Evolutionary conservation across 2,888 invertebrate species (phyloP), one percentile per base, ranked within the genome.

Genomic region (Zaprionus obscuricornis): DNA sequence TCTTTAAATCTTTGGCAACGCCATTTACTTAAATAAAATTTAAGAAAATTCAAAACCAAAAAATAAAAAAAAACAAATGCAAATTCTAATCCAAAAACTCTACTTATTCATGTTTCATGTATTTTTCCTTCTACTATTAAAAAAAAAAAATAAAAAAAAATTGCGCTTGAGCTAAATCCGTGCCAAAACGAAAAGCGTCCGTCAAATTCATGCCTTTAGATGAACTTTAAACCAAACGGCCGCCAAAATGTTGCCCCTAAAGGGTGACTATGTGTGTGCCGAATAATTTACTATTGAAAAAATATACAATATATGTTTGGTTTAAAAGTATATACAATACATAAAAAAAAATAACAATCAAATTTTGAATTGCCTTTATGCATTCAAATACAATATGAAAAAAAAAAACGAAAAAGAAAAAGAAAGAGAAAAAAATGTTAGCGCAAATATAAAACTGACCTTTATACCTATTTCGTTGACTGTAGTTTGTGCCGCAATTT

Each of bases 401-500:
- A 33, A 43, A 51, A 59, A 52, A 26, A 45, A 13, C 18, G 51
- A 37, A 8, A 16, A 39, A 26, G 60, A 31, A 37, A 45, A 58
- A 26, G 57, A 50, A 62, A 52, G 51, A 46, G 31, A 42, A 49
- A 68, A 68, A 46, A 70, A 71, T 26, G 8, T 26, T 1, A 14
- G 8, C 3, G 10, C 24, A 10, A 40, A 16, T 5, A 33, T 27
- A n/a, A 55, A 78, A 81, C 85, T 84, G 85, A 87, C 88, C 88
- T 88, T 88, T 88, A 88, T 88, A 88, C 87, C 88, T 84, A 83
- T 88, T 88, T 88, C 88, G 88, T 87, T 87, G 88, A 88, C 88
- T 88, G 88, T 88, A 88, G 88, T 88, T 88, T 88, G 87, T 88
- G 87, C 88, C 88, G 87, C 71, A 75, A 70, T 75, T 66, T 60